Percentiles rank a stretch among this genome's conserved stretches.
These are phyloP conservation scores for Phlogophora meticulosa DNA, from an alignment of 2,888 invertebrate genomes.

Conservation along the genomic window DNA sequence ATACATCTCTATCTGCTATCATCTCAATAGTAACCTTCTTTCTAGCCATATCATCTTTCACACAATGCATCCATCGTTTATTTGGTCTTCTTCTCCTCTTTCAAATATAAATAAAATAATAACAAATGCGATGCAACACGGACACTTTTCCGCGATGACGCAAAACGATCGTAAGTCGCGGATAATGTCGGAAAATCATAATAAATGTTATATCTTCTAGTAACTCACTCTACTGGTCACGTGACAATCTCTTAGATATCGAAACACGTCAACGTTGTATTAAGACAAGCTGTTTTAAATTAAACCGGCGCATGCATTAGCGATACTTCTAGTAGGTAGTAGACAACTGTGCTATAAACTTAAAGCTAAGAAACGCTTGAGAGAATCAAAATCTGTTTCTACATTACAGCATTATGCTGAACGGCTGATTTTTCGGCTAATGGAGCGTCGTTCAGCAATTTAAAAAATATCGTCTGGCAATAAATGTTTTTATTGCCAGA, in stretches of 20 bases:
- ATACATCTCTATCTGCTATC: too few species aligned
- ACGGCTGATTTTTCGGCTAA: too few species aligned
- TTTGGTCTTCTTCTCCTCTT: too few species aligned
- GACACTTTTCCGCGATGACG: constrained; percentile 55
- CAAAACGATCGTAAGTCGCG: constrained; percentile 38
- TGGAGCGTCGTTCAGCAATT: too few species aligned
- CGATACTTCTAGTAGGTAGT: neutral
- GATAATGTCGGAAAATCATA: constrained; percentile 53
- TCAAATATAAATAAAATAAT: constrained; percentile 38
- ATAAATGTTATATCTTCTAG: too few species aligned
- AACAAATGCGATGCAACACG: constrained; percentile 34
- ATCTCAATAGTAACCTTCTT: too few species aligned
- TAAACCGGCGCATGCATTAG: constrained; percentile 13
- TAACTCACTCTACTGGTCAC: constrained; percentile 6
- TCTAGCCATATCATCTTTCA: too few species aligned
- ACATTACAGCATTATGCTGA: neutral
- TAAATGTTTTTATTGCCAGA: too few species aligned
- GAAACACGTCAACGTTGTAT: constrained; percentile 29
- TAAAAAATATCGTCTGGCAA: neutral
- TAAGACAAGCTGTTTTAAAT: constrained; percentile 31
- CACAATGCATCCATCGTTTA: too few species aligned
- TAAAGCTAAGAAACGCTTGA: neutral
- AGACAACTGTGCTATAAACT: neutral
- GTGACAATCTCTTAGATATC: constrained; percentile 27
- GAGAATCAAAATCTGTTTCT: neutral